phyloP scores from a whole-genome alignment of 2,797 vertebrate species.

The Diplodus sargus region DNA sequence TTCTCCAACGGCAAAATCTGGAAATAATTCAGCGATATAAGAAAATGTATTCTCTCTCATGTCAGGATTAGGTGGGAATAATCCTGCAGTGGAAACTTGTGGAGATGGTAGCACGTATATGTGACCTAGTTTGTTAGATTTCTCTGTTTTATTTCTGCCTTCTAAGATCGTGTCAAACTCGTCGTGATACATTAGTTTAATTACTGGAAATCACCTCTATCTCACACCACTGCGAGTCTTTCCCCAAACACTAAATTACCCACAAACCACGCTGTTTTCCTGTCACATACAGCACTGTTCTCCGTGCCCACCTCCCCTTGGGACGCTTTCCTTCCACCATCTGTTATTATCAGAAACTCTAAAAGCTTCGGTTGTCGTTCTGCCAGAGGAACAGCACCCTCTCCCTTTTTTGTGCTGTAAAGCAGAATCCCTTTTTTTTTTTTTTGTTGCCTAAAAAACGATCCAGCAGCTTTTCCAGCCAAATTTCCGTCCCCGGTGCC shows the following conservation, averaged over 20 bases:
- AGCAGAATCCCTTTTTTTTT: slow-evolving; percentile 8
- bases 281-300: slow-evolving; percentile 29
- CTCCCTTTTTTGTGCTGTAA: slow-evolving; percentile 17
- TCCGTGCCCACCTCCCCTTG: slow-evolving; percentile 29
- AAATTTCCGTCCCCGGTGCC: slow-evolving; percentile 11
- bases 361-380: slow-evolving; percentile 38
- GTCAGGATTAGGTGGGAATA: background rate
- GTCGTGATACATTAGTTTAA: slow-evolving; percentile 41
- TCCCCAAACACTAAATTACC: slow-evolving; percentile 41
- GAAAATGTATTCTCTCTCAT: slow-evolving; percentile 1
- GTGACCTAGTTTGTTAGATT: background rate
- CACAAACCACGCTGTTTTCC: slow-evolving; percentile 44
- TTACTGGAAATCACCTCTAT: slow-evolving; percentile 43
- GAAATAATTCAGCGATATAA: slow-evolving; percentile 19
- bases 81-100: slow-evolving; percentile 20
- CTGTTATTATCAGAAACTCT: slow-evolving; percentile 60
- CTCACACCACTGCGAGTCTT: slow-evolving; percentile 28
- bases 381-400: slow-evolving; percentile 31
- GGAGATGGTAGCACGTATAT: background rate
- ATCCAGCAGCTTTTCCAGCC: slow-evolving; percentile 12
- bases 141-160: slow-evolving; percentile 12
- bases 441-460: slow-evolving; percentile 7
- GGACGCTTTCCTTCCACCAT: slow-evolving; percentile 56
- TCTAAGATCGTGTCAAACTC: slow-evolving; percentile 21
- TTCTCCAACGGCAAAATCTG: slow-evolving; percentile 23